phyloP scores from a whole-genome alignment of 2,888 invertebrate genomes.

The Ornithoptera alexandrae region DNA sequence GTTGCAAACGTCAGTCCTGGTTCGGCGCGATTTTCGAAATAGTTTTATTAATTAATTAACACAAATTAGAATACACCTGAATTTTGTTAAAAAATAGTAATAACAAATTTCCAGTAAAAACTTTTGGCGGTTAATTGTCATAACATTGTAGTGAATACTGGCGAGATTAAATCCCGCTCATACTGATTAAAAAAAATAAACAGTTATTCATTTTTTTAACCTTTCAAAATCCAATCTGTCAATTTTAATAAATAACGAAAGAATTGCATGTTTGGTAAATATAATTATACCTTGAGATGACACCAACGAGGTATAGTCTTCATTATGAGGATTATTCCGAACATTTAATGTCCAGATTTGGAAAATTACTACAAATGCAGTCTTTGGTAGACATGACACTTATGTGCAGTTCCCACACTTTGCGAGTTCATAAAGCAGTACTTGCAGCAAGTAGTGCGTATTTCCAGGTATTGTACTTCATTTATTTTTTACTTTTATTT shows the following conservation, averaged over 20 bases:
- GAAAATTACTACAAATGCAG: conserved; percentile 85
- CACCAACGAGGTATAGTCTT: conserved; percentile 80
- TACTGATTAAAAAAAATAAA: conserved; percentile 37
- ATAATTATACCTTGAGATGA: conserved; percentile 50
- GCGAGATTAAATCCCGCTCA: conserved; percentile 17
- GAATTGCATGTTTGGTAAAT: conserved; percentile 11
- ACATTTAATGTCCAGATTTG: conserved; percentile 84
- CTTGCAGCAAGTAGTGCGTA: conserved; percentile 86
- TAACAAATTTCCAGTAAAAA: not conserved
- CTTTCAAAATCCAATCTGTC: conserved; percentile 30
- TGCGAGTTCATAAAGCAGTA: conserved; percentile 87
- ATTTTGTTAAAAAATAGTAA: not conserved
- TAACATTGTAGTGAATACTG: conserved; percentile 8
- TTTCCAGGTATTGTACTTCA: conserved; percentile 80
- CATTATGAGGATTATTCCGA: conserved; percentile 86
- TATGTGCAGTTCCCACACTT: conserved; percentile 86
- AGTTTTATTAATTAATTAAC: not conserved
- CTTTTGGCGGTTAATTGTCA: not conserved
- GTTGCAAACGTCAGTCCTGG: not conserved
- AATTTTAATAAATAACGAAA: conserved; percentile 11
- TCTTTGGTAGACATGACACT: conserved; percentile 87
- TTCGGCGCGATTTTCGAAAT: not conserved
- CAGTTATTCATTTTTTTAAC: conserved; percentile 43
- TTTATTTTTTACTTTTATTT: not conserved
- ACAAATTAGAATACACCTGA: not conserved